A percentile compares a stretch with the other conserved stretches of the same genome.
These are phyloP conservation scores for Corythornis vintsioides DNA, from an alignment of 2,113 vertebrate species.

Conservation along the genomic window DNA sequence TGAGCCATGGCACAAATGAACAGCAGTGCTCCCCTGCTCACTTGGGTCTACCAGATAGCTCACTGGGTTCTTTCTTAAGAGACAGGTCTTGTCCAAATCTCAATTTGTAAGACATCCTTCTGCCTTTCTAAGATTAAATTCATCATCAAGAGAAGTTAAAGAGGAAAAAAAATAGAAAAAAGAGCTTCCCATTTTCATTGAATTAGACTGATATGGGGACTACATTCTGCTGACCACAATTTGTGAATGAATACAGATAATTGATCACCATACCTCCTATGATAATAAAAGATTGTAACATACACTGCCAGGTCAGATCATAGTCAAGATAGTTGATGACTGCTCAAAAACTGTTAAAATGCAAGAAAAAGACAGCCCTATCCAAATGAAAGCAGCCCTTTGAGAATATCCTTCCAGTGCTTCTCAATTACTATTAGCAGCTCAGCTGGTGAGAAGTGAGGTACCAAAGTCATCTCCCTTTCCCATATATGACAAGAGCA, in stretches of 20 bases:
- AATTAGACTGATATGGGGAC: not conserved
- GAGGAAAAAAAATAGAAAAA: not conserved
- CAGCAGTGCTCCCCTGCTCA: not conserved
- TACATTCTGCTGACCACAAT: not conserved
- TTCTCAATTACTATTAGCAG: constrained; percentile 10
- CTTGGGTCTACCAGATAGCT: not conserved
- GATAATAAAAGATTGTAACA: not conserved
- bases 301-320: not conserved
- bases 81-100: not conserved
- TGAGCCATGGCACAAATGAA: not conserved
- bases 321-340: not conserved
- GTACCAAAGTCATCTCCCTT: constrained; percentile 2
- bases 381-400: not conserved
- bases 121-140: not conserved
- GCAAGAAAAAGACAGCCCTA: not conserved
- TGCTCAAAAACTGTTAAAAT: not conserved
- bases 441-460: constrained; percentile 27
- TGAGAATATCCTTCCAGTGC: constrained; percentile 3
- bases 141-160: not conserved
- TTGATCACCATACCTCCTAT: not conserved
- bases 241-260: not conserved
- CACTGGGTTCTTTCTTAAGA: not conserved
- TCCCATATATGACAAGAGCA: not conserved
- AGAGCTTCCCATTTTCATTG: not conserved
- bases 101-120: not conserved